Conservation (phyloP, 2,113 vertebrate species). For the Triplophysa siluroides region DNA sequence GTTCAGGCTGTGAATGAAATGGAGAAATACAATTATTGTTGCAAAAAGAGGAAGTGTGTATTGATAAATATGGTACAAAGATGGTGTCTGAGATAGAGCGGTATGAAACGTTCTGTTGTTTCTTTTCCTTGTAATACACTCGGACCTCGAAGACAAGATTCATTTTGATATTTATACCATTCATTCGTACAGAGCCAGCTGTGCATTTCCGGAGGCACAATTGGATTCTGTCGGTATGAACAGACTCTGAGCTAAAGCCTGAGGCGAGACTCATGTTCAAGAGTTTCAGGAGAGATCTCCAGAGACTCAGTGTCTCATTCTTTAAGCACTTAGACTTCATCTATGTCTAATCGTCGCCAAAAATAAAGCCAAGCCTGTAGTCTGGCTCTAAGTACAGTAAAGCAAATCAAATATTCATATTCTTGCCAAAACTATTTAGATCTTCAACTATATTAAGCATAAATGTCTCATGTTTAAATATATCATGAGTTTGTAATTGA, state of each 20-base stretch:
- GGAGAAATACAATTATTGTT: not conserved
- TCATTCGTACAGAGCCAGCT: not conserved
- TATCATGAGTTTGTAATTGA: no score
- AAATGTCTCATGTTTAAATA: no score
- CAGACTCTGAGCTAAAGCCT: not conserved
- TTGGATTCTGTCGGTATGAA: not conserved
- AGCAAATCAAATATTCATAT: not conserved
- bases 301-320: not conserved
- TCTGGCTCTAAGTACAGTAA: not conserved
- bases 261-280: not conserved
- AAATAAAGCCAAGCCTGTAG: no score
- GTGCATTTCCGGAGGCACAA: not conserved
- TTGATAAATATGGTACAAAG: not conserved
- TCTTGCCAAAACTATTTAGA: no score
- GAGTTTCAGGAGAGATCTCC: not conserved
- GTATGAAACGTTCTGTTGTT: not conserved
- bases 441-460: not conserved
- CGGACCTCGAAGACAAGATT: not conserved
- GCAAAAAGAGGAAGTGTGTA: not conserved
- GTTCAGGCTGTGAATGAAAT: constrained; percentile 83
- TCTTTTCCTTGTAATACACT: not conserved
- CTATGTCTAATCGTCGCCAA: not conserved
- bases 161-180: not conserved
- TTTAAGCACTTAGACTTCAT: not conserved
- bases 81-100: not conserved